Conservation (phyloP, 2,797 vertebrate species). For the Labroides dimidiatus region DNA sequence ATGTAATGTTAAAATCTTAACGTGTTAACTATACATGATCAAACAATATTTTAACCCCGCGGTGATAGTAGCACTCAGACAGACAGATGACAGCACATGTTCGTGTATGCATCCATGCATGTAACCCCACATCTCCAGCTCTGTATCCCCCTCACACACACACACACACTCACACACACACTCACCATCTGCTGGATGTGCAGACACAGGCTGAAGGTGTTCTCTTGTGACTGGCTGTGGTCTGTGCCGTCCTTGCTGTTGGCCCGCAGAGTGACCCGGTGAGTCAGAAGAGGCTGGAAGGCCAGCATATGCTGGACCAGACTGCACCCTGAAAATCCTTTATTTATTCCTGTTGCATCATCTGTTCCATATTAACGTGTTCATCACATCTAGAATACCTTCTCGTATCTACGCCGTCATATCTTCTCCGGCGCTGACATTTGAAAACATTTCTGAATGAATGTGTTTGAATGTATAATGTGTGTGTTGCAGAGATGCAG, state of each 20-base stretch:
- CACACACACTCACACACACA: slow-evolving; percentile 23
- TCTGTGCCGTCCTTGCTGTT: slow-evolving; percentile 38
- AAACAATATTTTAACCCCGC: slow-evolving; percentile 40
- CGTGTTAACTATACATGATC: slow-evolving; percentile 49
- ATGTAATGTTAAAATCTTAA: slow-evolving; percentile 27
- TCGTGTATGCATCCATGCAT: slow-evolving; percentile 26
- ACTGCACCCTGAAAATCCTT: slow-evolving; percentile 10
- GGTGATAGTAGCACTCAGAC: neutral
- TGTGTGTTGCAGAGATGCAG: neutral
- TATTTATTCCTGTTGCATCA: neutral
- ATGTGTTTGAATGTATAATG: neutral
- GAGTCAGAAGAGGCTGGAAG: slow-evolving; percentile 36
- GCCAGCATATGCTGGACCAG: slow-evolving; percentile 28
- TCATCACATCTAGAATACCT: neutral
- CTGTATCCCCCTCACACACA: slow-evolving; percentile 1
- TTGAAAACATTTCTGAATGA: slow-evolving; percentile 8
- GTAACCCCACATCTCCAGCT: neutral
- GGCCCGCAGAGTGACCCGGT: slow-evolving; percentile 24
- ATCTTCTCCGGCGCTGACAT: neutral
- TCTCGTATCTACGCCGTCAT: neutral
- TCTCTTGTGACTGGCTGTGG: slow-evolving; percentile 17
- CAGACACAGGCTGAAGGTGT: slow-evolving; percentile 40
- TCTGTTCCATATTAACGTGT: neutral
- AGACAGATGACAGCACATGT: slow-evolving; percentile 26
- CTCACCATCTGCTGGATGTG: slow-evolving; percentile 37